Percentiles rank a stretch among this genome's conserved stretches.
Evolutionary conservation across 2,888 invertebrate genomes (phyloP).

Genomic region (Penaeus monodon): DNA sequence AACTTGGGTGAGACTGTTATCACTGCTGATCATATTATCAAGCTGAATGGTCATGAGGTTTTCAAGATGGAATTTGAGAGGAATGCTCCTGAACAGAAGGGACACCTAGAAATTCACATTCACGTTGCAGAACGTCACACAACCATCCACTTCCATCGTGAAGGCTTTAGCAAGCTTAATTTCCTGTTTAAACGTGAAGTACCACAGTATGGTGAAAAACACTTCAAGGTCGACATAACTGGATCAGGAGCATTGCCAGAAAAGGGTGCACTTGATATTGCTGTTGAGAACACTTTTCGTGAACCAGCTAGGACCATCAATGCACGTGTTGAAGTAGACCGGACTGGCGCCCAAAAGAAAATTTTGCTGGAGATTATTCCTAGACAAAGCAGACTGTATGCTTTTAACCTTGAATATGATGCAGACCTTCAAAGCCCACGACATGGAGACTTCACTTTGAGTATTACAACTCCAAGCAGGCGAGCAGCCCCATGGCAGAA

Average conservation of each 20-base stretch:
- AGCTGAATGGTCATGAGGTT: slow-evolving; percentile 46
- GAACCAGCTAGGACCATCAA: slow-evolving; percentile 35
- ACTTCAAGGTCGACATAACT: slow-evolving; percentile 49
- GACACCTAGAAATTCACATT: slow-evolving; percentile 48
- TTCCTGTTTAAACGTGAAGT: slow-evolving; percentile 19
- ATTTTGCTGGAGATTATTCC: slow-evolving; percentile 43
- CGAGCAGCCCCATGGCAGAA: slow-evolving; percentile 35
- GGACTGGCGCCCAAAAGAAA: slow-evolving; percentile 35
- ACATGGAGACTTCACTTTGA: slow-evolving; percentile 47
- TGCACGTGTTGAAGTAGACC: slow-evolving; percentile 38
- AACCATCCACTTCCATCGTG: slow-evolving; percentile 44
- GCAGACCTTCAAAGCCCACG: slow-evolving; percentile 2
- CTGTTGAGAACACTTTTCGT: slow-evolving; percentile 53
- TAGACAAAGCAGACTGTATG: slow-evolving; percentile 31
- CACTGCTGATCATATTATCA: slow-evolving; percentile 12
- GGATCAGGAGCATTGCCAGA: slow-evolving; percentile 44
- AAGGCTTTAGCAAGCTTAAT: background rate
- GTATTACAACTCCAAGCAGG: slow-evolving; percentile 41
- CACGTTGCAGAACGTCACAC: slow-evolving; percentile 46
- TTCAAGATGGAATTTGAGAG: slow-evolving; percentile 45
- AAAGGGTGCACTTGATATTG: slow-evolving; percentile 39
- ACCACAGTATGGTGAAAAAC: slow-evolving; percentile 1
- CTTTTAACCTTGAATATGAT: slow-evolving; percentile 42
- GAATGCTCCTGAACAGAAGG: background rate
- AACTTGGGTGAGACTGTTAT: background rate